Percentiles rank a stretch among this genome's conserved stretches.
Conservation (phyloP, 2,797 vertebrate species). For the Gouania willdenowi region DNA sequence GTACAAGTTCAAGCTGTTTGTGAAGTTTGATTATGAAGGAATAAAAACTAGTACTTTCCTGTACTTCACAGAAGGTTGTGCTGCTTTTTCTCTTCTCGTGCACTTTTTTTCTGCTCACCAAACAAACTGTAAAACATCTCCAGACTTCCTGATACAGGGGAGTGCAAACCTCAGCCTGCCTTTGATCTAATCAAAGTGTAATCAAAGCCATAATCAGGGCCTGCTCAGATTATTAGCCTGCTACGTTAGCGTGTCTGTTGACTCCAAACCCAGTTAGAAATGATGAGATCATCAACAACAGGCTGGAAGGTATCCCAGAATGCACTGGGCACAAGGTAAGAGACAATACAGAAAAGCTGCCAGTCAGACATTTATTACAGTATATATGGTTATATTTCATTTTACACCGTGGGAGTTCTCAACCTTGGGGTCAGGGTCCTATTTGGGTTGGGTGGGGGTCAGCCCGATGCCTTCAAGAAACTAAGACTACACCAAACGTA, state of each 20-base stretch:
- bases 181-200: no score
- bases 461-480: no score
- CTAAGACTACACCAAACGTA: no score
- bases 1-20: slow-evolving; percentile 99
- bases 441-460: no score
- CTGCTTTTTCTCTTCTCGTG: slow-evolving; percentile 39
- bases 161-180: no score
- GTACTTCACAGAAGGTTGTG: slow-evolving; percentile 80
- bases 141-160: no score
- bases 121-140: no score
- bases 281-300: slow-evolving; percentile 18
- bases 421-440: no score
- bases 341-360: slow-evolving; percentile 42
- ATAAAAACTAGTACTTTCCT: slow-evolving; percentile 93
- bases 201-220: slow-evolving; percentile 15
- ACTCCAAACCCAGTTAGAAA: slow-evolving; percentile 35
- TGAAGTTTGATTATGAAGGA: slow-evolving; percentile 99
- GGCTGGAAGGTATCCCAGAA: slow-evolving; percentile 49
- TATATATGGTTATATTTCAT: no score
- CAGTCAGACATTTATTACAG: no score
- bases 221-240: slow-evolving; percentile 30
- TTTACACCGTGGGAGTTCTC: no score
- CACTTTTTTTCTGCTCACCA: neutral
- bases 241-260: slow-evolving; percentile 9
- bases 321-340: slow-evolving; percentile 48